Evolutionary conservation across 2,888 invertebrate genomes (phyloP).

Genomic region (Chironomus riparius): DNA sequence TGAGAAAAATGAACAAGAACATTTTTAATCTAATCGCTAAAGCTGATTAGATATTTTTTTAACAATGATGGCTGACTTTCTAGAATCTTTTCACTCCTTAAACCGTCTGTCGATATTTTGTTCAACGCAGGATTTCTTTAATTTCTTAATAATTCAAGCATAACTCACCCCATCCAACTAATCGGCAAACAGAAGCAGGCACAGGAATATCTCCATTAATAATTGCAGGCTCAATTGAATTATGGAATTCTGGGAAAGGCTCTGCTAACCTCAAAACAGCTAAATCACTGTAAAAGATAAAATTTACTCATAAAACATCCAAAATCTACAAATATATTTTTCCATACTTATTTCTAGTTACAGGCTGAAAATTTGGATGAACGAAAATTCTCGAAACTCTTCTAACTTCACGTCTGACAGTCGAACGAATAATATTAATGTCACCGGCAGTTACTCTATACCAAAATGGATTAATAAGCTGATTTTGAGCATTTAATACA

Average conservation of each 20-base stretch:
- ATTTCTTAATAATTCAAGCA: no score
- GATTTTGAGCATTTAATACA: constrained; percentile 19
- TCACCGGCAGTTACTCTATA: constrained; percentile 27
- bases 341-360: constrained; percentile 11
- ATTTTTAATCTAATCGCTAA: no score
- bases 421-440: background rate
- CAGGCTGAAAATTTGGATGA: constrained; percentile 9
- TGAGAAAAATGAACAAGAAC: no score
- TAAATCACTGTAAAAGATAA: background rate
- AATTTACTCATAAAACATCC: background rate
- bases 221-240: constrained; percentile 26
- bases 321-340: background rate
- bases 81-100: no score
- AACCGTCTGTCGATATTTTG: no score
- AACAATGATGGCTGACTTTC: no score
- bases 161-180: constrained; percentile 21
- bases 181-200: background rate
- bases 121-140: no score
- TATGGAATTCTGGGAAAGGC: constrained; percentile 25
- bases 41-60: no score
- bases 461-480: constrained; percentile 28
- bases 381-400: constrained; percentile 3
- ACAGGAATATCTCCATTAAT: background rate
- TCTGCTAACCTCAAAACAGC: constrained; percentile 3
- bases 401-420: background rate